Percentiles rank a stretch among this genome's conserved stretches.
These are phyloP conservation scores for Ellobius talpinus DNA, from an alignment of 2,113 vertebrate genomes.

Conservation along the genomic window DNA sequence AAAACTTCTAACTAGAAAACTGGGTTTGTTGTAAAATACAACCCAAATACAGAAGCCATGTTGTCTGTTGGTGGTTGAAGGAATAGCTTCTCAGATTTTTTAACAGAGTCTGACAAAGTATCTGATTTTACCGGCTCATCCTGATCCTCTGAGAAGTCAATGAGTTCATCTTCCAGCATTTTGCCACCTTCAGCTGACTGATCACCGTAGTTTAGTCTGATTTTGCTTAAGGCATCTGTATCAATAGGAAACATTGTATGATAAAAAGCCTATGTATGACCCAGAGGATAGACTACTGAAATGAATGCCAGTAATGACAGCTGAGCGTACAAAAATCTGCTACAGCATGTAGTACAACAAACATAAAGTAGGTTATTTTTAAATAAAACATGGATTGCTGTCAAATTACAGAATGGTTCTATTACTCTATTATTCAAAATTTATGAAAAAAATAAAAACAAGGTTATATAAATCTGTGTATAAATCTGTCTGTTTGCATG, in stretches of 20 bases:
- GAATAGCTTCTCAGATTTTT: background rate
- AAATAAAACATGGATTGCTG: conserved; percentile 17
- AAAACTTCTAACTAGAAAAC: conserved; percentile 12
- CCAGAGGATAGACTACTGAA: background rate
- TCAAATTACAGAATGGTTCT: conserved; percentile 17
- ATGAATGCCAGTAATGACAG: background rate
- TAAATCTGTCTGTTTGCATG: background rate
- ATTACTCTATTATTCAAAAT: conserved; percentile 4
- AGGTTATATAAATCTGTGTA: background rate
- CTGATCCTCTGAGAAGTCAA: conserved; percentile 95
- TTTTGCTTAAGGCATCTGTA: conserved; percentile 94
- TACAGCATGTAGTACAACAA: conserved; percentile 21
- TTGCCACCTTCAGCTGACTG: conserved; percentile 87
- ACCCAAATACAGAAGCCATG: background rate
- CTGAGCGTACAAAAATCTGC: conserved; percentile 48
- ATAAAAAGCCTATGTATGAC: conserved; percentile 58
- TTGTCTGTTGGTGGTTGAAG: background rate
- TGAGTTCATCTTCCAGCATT: conserved; percentile 90
- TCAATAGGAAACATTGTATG: conserved; percentile 71
- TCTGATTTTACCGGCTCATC: conserved; percentile 92
- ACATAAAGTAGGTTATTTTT: conserved; percentile 43
- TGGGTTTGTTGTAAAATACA: conserved; percentile 20
- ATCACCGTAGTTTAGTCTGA: conserved; percentile 93
- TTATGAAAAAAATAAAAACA: conserved; percentile 28
- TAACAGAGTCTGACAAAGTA: background rate